Evolutionary conservation across 37 sponge, comb jelly and placozoan species (phyloP).

Genomic region (Beroe forskalii): DNA sequence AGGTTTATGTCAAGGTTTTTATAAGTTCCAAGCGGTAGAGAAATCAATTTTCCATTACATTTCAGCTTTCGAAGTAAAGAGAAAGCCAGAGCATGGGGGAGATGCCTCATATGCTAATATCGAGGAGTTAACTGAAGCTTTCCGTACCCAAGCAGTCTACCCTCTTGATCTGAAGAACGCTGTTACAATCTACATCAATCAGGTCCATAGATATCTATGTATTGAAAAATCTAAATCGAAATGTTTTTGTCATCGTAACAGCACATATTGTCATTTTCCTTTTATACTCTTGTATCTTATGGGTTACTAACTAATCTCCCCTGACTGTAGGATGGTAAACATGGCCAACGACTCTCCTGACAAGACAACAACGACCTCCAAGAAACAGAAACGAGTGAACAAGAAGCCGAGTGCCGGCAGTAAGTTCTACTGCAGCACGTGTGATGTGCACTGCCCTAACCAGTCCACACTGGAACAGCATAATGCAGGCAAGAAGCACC

Average conservation of each 20-base stretch:
- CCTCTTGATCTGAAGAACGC: slow-evolving; percentile 92
- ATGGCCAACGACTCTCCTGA: slow-evolving; percentile 9
- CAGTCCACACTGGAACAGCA: slow-evolving; percentile 51
- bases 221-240: too few species aligned
- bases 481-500: slow-evolving; percentile 48
- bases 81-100: slow-evolving; percentile 86
- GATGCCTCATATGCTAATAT: slow-evolving; percentile 71
- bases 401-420: not conserved
- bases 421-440: slow-evolving; percentile 52
- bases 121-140: slow-evolving; percentile 77
- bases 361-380: not conserved
- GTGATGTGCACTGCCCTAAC: slow-evolving; percentile 58
- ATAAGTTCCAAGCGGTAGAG: too few species aligned
- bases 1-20: too few species aligned
- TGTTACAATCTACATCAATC: slow-evolving; percentile 79
- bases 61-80: slow-evolving; percentile 78
- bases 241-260: too few species aligned
- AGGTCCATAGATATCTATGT: too few species aligned
- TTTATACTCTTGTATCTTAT: too few species aligned
- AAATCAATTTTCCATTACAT: too few species aligned
- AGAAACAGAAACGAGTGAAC: not conserved
- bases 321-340: slow-evolving; percentile 50
- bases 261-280: too few species aligned
- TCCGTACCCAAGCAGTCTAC: slow-evolving; percentile 75
- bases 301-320: not conserved